Percentiles rank a stretch among this genome's conserved stretches.
Conservation (phyloP, 2,888 invertebrate species). For the Xylota sylvarum region DNA sequence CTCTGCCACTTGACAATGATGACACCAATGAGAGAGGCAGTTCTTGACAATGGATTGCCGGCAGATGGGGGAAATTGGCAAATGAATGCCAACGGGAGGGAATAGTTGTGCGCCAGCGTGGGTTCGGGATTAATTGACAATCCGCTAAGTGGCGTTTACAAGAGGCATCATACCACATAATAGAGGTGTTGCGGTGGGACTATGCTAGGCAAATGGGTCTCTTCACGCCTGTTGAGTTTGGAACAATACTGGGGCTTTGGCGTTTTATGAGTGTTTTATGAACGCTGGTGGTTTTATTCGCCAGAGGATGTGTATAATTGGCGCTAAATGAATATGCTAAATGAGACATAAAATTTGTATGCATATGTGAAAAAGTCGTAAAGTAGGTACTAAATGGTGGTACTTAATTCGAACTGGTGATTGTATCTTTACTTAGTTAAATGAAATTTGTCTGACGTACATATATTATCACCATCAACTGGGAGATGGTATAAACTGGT, state of each 20-base stretch:
- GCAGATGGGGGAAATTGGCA: conserved; percentile 28
- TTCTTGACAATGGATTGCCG: conserved; percentile 23
- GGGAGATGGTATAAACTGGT: no score
- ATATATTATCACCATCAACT: no score
- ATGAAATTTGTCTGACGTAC: no score
- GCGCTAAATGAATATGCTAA: conserved; percentile 22
- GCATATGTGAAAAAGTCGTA: conserved; percentile 4
- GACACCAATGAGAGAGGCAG: conserved; percentile 37
- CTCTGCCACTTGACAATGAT: conserved; percentile 23
- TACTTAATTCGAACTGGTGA: background rate
- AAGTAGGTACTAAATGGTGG: background rate
- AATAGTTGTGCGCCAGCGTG: conserved; percentile 34
- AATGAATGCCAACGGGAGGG: conserved; percentile 31
- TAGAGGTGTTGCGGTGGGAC: conserved; percentile 17
- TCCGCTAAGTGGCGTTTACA: conserved; percentile 62
- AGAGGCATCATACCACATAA: conserved; percentile 36
- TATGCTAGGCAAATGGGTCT: conserved; percentile 37
- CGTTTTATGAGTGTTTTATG: conserved; percentile 44
- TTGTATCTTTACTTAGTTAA: no score
- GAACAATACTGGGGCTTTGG: conserved; percentile 20
- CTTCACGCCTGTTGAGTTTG: conserved; percentile 54
- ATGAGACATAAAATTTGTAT: conserved; percentile 39
- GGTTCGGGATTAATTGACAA: conserved; percentile 64
- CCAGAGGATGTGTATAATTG: conserved; percentile 38
- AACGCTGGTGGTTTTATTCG: conserved; percentile 31